A percentile compares a stretch with the other conserved stretches of the same genome.
Conservation (phyloP, 2,797 vertebrate genomes). For the Decapterus maruadsi region DNA sequence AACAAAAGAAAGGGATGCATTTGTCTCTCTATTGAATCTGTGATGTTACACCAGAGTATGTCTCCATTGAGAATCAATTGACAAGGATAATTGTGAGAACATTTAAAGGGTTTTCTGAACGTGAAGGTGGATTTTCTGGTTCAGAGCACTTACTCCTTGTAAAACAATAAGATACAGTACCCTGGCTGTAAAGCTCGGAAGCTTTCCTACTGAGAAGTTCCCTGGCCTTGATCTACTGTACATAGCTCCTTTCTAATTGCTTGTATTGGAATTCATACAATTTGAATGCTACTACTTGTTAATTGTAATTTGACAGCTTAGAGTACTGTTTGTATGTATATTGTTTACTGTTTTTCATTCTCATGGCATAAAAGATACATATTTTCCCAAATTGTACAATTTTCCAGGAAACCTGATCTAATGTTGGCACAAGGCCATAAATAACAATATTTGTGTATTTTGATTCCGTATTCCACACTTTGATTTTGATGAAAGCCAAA, state of each 20-base stretch:
- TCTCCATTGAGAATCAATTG: slow-evolving; percentile 32
- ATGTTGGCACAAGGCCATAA: neutral
- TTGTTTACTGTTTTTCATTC: no score
- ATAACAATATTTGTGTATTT: neutral
- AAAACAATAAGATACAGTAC: slow-evolving; percentile 17
- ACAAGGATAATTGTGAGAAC: slow-evolving; percentile 24
- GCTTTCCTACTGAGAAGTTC: neutral
- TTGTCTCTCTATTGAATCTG: slow-evolving; percentile 19
- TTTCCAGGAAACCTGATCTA: neutral
- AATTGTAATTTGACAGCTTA: neutral
- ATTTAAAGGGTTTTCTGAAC: slow-evolving; percentile 10
- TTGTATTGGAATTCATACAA: neutral
- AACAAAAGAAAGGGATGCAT: neutral
- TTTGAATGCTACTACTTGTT: neutral
- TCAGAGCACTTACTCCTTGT: slow-evolving; percentile 1
- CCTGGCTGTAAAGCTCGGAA: neutral
- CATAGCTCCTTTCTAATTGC: neutral
- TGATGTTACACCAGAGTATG: slow-evolving; percentile 12
- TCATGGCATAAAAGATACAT: neutral
- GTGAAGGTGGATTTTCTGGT: slow-evolving; percentile 28
- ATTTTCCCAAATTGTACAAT: neutral
- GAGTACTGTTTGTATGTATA: neutral
- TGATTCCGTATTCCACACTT: neutral
- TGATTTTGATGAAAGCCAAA: neutral
- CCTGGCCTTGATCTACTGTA: neutral